Evolutionary conservation across 2,797 vertebrate genomes (phyloP).

Genomic region (Malacoctenus gilli): DNA sequence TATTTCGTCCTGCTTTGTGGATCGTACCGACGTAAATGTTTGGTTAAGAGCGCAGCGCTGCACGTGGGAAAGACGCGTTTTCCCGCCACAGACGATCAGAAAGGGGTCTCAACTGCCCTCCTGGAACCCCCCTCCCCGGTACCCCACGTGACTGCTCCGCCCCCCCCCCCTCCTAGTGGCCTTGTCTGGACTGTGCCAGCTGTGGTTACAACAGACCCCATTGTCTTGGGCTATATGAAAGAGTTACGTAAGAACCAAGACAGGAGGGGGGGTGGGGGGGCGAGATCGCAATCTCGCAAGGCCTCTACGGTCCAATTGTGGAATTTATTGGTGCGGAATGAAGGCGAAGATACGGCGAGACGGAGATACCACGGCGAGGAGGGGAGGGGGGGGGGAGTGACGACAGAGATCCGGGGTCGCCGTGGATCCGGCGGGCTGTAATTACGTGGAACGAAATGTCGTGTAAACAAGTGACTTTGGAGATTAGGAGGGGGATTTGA

Average conservation of each 20-base stretch:
- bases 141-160: conserved; percentile 19
- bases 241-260: conserved; percentile 62
- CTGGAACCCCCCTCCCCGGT: conserved; percentile 9
- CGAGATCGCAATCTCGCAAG: conserved; percentile 60
- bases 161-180: conserved; percentile 5
- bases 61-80: conserved; percentile 1
- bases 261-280: no score
- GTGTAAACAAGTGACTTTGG: conserved; percentile 30
- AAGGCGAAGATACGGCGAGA: conserved; percentile 6
- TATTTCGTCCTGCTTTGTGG: conserved; percentile 9
- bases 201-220: conserved; percentile 49
- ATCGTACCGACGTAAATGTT: conserved; percentile 15
- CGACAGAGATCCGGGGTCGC: conserved; percentile 14
- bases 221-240: conserved; percentile 57
- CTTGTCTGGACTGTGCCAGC: conserved; percentile 21
- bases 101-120: conserved; percentile 17
- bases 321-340: conserved; percentile 35
- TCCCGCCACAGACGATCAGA: conserved; percentile 1
- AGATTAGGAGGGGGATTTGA: conserved; percentile 28
- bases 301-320: conserved; percentile 11
- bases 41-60: conserved; percentile 15
- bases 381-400: no score
- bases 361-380: neutral
- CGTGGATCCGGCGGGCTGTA: conserved; percentile 20
- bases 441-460: conserved; percentile 26